Percentiles rank a stretch among this genome's conserved stretches.
Conservation (phyloP, 2,113 vertebrate genomes). For the Gallinago media region DNA sequence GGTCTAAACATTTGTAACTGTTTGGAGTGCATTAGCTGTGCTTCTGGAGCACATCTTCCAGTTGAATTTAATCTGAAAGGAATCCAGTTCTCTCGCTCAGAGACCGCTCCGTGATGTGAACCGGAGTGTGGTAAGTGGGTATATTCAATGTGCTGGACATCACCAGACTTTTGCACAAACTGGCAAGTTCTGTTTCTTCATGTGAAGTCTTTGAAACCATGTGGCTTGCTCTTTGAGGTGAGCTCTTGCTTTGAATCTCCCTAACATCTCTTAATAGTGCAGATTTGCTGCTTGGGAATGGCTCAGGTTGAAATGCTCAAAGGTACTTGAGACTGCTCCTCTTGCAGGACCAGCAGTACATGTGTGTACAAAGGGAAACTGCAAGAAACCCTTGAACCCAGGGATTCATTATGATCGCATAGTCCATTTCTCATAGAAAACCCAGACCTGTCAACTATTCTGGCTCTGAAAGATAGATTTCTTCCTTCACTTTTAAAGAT, state of each 20-base stretch:
- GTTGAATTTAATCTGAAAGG: constrained; percentile 68
- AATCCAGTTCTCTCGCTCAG: constrained; percentile 45
- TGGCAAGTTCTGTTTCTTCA: too few species aligned
- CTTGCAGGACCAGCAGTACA: not conserved
- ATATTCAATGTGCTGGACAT: too few species aligned
- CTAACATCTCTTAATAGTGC: not conserved
- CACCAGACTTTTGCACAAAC: too few species aligned
- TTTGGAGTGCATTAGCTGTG: constrained; percentile 53
- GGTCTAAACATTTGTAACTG: constrained; percentile 18
- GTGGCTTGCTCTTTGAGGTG: not conserved
- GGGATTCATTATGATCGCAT: not conserved
- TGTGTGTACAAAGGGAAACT: not conserved
- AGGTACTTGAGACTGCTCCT: not conserved
- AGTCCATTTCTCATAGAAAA: not conserved
- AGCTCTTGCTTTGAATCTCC: not conserved
- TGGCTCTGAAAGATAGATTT: not conserved
- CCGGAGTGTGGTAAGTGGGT: constrained; percentile 4
- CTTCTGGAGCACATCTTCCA: constrained; percentile 70
- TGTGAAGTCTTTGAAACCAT: too few species aligned
- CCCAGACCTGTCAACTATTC: not conserved
- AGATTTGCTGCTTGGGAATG: not conserved
- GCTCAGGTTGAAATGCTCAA: not conserved
- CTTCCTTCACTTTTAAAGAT: not conserved
- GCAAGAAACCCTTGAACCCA: not conserved
- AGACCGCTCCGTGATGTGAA: constrained; percentile 52